phyloP scores from a whole-genome alignment of 2,797 vertebrate genomes.

The Momotus momota region DNA sequence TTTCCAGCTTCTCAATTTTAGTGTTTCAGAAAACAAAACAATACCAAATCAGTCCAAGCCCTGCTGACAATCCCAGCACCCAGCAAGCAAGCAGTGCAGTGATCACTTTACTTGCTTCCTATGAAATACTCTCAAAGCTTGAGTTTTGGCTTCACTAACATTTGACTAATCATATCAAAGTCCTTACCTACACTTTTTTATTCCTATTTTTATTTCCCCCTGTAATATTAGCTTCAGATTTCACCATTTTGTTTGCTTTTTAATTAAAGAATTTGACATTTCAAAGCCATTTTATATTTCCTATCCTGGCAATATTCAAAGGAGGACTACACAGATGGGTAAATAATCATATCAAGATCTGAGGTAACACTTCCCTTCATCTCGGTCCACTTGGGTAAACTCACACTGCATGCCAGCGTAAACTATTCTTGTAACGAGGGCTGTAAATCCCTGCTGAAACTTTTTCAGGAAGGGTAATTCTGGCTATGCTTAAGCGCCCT shows the following conservation, averaged over 20 bases:
- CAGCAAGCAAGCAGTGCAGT: background rate
- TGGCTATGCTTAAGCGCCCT: background rate
- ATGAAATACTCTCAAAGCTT: background rate
- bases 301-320: constrained; percentile 10
- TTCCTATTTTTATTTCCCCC: background rate
- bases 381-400: constrained; percentile 32
- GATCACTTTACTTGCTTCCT: background rate
- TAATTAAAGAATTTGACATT: background rate
- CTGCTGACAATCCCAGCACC: background rate
- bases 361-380: background rate
- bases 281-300: background rate
- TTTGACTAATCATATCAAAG: background rate
- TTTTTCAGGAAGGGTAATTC: constrained; percentile 4
- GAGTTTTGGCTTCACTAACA: background rate
- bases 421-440: constrained; percentile 29
- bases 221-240: background rate
- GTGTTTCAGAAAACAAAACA: background rate
- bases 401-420: background rate
- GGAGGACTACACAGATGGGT: constrained; percentile 30
- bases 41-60: background rate
- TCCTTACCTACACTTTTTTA: background rate
- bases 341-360: constrained; percentile 43
- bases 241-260: constrained; percentile 15
- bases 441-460: constrained; percentile 53
- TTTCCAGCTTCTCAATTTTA: background rate